These are phyloP conservation scores for Autographa pulchrina DNA, from an alignment of 2,888 invertebrate species.

Conservation along the genomic window DNA sequence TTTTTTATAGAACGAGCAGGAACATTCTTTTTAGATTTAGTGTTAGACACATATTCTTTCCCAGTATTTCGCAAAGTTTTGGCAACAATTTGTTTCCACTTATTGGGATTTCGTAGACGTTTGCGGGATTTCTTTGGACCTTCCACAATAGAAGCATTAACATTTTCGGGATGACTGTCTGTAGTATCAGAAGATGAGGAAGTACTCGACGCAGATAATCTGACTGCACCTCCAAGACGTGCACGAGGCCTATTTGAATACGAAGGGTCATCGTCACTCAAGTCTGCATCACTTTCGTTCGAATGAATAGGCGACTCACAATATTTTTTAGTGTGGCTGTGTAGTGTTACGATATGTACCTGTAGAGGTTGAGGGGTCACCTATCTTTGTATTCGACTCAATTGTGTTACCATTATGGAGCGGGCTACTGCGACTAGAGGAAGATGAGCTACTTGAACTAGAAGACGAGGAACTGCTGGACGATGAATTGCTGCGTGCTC, in stretches of 20 bases:
- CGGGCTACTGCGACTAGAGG: constrained; percentile 11
- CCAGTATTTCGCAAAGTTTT: constrained; percentile 6
- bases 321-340: constrained; percentile 19
- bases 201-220: constrained; percentile 15
- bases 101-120: constrained; percentile 16
- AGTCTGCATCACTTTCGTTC: constrained; percentile 13
- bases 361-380: constrained; percentile 17
- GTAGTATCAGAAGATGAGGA: constrained; percentile 9
- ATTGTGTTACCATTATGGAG: constrained; percentile 18
- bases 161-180: constrained; percentile 17
- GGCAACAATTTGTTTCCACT: constrained; percentile 17
- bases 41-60: constrained; percentile 10
- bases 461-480: constrained; percentile 17
- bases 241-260: constrained; percentile 20
- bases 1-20: constrained; percentile 18
- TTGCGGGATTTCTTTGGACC: constrained; percentile 16
- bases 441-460: constrained; percentile 18
- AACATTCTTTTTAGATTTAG: constrained; percentile 21
- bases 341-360: constrained; percentile 17
- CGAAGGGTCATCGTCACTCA: constrained; percentile 12
- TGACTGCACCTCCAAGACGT: constrained; percentile 15
- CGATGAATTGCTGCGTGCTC: constrained; percentile 17
- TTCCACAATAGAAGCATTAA: constrained; percentile 13
- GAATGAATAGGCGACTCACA: constrained; percentile 23
- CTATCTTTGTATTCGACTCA: constrained; percentile 17